Evolutionary conservation across 2,797 vertebrate genomes (phyloP), one percentile per base, ranked within the genome.

Genomic region (Pangasius djambal): DNA sequence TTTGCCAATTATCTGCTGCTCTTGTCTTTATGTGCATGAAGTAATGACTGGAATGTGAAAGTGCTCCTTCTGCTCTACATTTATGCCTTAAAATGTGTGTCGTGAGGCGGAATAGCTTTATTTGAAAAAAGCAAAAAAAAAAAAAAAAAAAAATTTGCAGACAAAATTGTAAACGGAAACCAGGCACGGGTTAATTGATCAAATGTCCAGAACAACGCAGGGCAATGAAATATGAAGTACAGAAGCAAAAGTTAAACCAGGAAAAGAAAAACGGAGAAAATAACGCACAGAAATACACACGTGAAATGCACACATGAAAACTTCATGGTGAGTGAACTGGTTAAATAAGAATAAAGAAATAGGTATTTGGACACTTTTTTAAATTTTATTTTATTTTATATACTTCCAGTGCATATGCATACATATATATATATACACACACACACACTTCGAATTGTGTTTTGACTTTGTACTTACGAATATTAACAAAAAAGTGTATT

Each of bases 1-100:
- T 86, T 86, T 31, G 18, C 48, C 75, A 81, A 65, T 79, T 87
- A 79, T 81, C 86, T 81, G 34, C 86, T 22, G 78, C 69, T 87
- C 85, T 89, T 75, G 78, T 89, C 40, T 79, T 81, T 83, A 87
- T 75, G 79, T 74, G 55, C 85, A 89, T 61, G 52, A 81, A 89
- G 55, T 86, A 89, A 78, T 86, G 77, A 65, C 63, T 40, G n/a
- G 34, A 52, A 69, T 63, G 84, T 89, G 77, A 28, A n/a, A 50
- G 52, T 37, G 57, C 65, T 52, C 67, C n/a, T 22, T 70, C 65
- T 77, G 31, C 82, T 83, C 50, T 70, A 44, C 16, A 78, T 84
- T 86, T 86, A 57, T 44, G 75, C 70, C 70, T 83, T 84, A 40
- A 86, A 90, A 67, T 59, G 37, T 48, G 40, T 79, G 57, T 67